These are phyloP conservation scores for Megaptera novaeangliae DNA, from an alignment of 2,113 vertebrate genomes.

Conservation along the genomic window DNA sequence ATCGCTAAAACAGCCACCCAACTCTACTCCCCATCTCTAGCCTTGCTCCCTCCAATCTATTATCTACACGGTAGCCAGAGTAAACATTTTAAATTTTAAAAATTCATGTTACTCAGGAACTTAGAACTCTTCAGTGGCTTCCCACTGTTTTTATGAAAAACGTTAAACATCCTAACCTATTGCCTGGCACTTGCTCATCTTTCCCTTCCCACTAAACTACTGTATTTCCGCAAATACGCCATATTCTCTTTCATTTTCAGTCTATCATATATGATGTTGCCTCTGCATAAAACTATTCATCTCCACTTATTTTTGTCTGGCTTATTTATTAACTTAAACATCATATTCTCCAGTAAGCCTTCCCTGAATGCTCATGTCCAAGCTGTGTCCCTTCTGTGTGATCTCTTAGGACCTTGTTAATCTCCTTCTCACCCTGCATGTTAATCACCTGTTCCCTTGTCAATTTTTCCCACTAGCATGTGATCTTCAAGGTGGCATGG, in stretches of 20 bases:
- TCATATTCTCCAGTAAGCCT: neutral
- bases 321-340: neutral
- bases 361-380: neutral
- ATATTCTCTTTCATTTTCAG: neutral
- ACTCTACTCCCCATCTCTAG: neutral
- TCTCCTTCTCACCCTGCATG: neutral
- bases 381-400: neutral
- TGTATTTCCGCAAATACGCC: neutral
- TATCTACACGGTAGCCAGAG: neutral
- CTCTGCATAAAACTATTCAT: neutral
- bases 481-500: neutral
- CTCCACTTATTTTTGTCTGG: neutral
- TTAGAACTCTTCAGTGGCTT: neutral
- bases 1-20: neutral
- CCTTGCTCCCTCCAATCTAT: neutral
- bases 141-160: neutral
- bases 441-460: neutral
- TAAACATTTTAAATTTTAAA: neutral
- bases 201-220: neutral
- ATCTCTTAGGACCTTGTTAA: neutral
- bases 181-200: neutral
- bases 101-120: neutral
- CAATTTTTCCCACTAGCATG: neutral
- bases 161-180: neutral
- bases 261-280: neutral